Percentiles rank a stretch among this genome's conserved stretches.
These are phyloP conservation scores for Muricea muricata DNA, from an alignment of 92 coral and sea anemone genomes.

Conservation along the genomic window DNA sequence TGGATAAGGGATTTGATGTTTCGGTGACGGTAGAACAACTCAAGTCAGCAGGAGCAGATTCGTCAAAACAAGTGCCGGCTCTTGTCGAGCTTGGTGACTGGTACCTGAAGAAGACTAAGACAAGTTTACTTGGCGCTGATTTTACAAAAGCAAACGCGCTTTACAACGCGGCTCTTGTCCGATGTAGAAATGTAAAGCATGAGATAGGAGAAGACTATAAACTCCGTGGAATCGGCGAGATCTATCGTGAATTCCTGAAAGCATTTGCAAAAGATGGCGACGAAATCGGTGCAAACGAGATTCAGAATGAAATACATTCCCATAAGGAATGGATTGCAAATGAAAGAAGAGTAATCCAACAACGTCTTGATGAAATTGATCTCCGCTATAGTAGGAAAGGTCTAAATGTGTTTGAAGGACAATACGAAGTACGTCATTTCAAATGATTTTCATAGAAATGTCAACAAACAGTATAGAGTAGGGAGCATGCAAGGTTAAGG, in stretches of 20 bases:
- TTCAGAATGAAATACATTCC: neutral
- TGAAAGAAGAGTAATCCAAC: neutral
- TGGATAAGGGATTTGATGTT: neutral
- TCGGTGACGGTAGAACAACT: neutral
- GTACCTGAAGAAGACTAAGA: neutral
- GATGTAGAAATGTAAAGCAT: neutral
- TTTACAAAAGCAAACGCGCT: conserved; percentile 10
- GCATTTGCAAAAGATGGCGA: neutral
- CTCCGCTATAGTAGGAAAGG: neutral
- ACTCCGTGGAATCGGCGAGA: neutral
- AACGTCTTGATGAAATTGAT: neutral
- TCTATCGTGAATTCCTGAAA: neutral
- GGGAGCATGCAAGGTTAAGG: no score
- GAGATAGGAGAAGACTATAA: neutral
- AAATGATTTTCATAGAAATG: neutral
- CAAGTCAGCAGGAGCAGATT: neutral
- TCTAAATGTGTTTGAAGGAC: neutral
- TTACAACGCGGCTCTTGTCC: neutral
- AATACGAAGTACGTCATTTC: neutral
- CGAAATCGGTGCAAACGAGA: neutral
- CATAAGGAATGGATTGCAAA: neutral
- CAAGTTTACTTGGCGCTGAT: neutral
- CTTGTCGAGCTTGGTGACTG: conserved; percentile 4
- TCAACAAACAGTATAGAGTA: no score
- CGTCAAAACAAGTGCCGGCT: neutral